Evolutionary conservation across 2,797 vertebrate genomes (phyloP), one percentile per base, ranked within the genome.

Genomic region (Pampus argenteus): DNA sequence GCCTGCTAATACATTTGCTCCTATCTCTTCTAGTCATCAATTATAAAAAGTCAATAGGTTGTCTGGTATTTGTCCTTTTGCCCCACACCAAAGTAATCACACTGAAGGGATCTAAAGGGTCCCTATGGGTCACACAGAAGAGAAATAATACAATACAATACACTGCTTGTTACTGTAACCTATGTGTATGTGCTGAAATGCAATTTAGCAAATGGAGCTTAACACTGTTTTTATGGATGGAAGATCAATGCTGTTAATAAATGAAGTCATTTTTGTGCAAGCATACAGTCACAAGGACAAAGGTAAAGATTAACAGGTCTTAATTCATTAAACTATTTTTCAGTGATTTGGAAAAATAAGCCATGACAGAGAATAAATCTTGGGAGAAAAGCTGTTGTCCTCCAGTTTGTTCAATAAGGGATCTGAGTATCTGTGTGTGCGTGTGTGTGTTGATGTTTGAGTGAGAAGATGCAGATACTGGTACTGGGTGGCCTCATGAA

Each of bases 401-500:
- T 50, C 44, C 61, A 40, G 50, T 71, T 44, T 59, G 63, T 64
- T 64, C 62, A 51, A 61, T 66, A 57, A 74, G 69, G 64, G 57
- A 65, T 49, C 42, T 58, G 4, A 51, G 48, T 61, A 34, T 64
- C 26, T 55, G 26, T 49, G 60, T 55, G 58, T 55, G 26, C 50
- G 50, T 65, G 68, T 34, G 68, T 34, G 73, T 74, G 76, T 70
- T 62, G 54, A 55, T 15, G 1, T 86, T 57, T 61, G 69, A 70
- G 64, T 88, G 88, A 92, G 71, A 82, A 85, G 86, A 63, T 85
- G 81, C 89, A 89, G 85, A 86, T 78, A 14, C 64, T 54, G 78
- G 70, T 78, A 71, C 88, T 79, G 88, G 86, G 85, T 91, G 88
- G 88, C 85, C 90, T 82, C 9, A 8, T 71, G 82, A 87, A 83